Evolutionary conservation across 2,113 vertebrate species (phyloP).

Genomic region (Dunckerocampus dactyliophorus): DNA sequence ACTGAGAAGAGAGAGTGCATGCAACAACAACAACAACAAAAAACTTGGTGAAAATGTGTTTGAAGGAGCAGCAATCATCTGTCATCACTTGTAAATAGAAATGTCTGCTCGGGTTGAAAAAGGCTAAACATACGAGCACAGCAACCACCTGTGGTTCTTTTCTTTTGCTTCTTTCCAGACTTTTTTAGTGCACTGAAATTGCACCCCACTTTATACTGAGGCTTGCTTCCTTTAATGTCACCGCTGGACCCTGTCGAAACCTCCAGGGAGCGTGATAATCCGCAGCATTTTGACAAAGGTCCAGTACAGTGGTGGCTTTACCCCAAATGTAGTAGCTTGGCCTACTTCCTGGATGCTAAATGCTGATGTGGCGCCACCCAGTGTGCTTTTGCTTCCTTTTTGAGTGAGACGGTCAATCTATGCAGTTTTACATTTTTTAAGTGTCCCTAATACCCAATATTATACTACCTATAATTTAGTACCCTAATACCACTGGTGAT

Average conservation of each 20-base stretch:
- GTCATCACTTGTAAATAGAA: slow-evolving; percentile 45
- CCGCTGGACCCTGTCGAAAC: slow-evolving; percentile 31
- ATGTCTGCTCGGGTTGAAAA: slow-evolving; percentile 21
- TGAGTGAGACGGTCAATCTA: too few species aligned
- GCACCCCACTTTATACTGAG: slow-evolving; percentile 51
- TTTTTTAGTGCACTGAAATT: slow-evolving; percentile 55
- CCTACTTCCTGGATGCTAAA: slow-evolving; percentile 40
- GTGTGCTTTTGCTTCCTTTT: slow-evolving; percentile 22
- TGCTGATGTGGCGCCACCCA: slow-evolving; percentile 39
- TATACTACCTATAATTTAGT: too few species aligned
- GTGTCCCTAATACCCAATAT: too few species aligned
- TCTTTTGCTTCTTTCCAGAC: slow-evolving; percentile 40
- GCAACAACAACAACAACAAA: slow-evolving; percentile 8
- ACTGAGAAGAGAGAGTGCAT: slow-evolving; percentile 8
- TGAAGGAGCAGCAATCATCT: slow-evolving; percentile 44
- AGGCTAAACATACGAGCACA: slow-evolving; percentile 31
- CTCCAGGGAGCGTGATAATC: slow-evolving; percentile 48
- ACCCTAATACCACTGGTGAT: too few species aligned
- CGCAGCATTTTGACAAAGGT: slow-evolving; percentile 45
- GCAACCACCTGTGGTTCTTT: slow-evolving; percentile 61
- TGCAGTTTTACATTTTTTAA: too few species aligned
- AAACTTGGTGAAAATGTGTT: neutral
- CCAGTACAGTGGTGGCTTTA: slow-evolving; percentile 42
- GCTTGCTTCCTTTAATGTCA: slow-evolving; percentile 31
- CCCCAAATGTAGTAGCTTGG: slow-evolving; percentile 9